A percentile compares a stretch with the other conserved stretches of the same genome.
Conservation (phyloP, 2,113 vertebrate genomes). For the Tor tambroides region DNA sequence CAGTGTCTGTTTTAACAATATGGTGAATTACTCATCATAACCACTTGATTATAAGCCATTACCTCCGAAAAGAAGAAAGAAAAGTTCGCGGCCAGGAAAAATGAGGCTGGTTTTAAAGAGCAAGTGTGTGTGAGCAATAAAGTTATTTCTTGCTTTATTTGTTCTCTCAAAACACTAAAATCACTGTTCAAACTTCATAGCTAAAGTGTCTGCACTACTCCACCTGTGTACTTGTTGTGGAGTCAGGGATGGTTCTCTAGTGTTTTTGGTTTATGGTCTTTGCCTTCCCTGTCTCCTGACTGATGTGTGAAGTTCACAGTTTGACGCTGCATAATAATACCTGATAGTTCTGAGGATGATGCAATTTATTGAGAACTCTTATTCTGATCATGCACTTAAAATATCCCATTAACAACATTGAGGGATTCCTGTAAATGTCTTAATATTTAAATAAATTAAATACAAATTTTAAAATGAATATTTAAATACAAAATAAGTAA, state of each 20-base stretch:
- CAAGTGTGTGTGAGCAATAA: conserved; percentile 3
- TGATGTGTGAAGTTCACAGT: conserved; percentile 64
- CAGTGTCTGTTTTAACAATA: conserved; percentile 70
- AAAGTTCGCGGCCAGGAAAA: conserved; percentile 14
- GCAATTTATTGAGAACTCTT: background rate
- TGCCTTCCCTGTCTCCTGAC: conserved; percentile 58
- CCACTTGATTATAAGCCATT: conserved; percentile 74
- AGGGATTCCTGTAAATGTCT: background rate
- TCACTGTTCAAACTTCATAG: background rate
- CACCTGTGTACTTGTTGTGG: conserved; percentile 1
- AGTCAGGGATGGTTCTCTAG: conserved; percentile 49
- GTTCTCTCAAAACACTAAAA: conserved; percentile 5
- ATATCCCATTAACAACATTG: background rate
- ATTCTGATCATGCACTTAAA: background rate
- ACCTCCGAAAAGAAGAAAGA: conserved; percentile 38
- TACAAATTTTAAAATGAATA: no score
- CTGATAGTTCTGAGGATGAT: conserved; percentile 47
- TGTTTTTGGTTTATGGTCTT: conserved; percentile 61
- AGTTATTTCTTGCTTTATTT: background rate
- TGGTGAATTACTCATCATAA: conserved; percentile 76
- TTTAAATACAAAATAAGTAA: no score
- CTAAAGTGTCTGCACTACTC: background rate
- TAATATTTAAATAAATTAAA: background rate
- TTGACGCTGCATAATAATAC: conserved; percentile 69
- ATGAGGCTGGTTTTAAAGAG: background rate